Base-by-base conservation (phyloP, 2,797 vertebrate genomes). In the Cynodonichthys magdalenae region DNA sequence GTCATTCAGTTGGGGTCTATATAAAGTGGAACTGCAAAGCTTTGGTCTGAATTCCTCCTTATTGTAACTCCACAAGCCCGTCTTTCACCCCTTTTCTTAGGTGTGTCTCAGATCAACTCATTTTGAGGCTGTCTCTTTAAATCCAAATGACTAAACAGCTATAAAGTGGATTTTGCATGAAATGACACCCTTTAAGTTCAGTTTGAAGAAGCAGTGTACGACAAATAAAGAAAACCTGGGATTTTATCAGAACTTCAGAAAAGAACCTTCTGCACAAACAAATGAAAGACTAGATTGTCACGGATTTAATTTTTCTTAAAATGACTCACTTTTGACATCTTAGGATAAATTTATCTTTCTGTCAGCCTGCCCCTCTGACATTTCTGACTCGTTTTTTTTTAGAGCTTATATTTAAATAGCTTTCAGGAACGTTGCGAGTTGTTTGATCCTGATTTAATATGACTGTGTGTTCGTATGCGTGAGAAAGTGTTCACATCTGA, bases 401-500 rank as follows among this genome's bases (percentile, higher is more conserved):
- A 44, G 49, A 51, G 27, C 53, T 74, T 49, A 24, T 74, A 56
- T 79, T 69, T 68, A 62, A 79, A 81, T 54, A 46, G 59, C 69
- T 81, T 42, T 80, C 54, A 73, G 74, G 69, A 59, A 69, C 65
- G 28, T 19, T 41, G 75, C 15, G 51, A 46, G 52, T 49, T 56
- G 53, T 81, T 82, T 82, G 79, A 86, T 84, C 49, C 63, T 69
- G 78, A 85, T 86, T 52, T 64, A 66, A 66, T 59, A 54, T 27
- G 69, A 76, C 36, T 24, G 65, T 5, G 58, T 73, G 71, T 84
- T 66, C 53, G 59, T 63, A 24, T 52, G 42, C 52, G 34, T 17
- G 56, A 52, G 34, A 29, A 66, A 31, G 77, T 48, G 54, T 60
- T 74, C 51, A 44, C 69, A 76, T 72, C 77, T 68, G 31, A 80